A percentile compares a stretch with the other conserved stretches of the same genome.
phyloP scores from a whole-genome alignment of 2,797 vertebrate genomes.

The Spatula clypeata region DNA sequence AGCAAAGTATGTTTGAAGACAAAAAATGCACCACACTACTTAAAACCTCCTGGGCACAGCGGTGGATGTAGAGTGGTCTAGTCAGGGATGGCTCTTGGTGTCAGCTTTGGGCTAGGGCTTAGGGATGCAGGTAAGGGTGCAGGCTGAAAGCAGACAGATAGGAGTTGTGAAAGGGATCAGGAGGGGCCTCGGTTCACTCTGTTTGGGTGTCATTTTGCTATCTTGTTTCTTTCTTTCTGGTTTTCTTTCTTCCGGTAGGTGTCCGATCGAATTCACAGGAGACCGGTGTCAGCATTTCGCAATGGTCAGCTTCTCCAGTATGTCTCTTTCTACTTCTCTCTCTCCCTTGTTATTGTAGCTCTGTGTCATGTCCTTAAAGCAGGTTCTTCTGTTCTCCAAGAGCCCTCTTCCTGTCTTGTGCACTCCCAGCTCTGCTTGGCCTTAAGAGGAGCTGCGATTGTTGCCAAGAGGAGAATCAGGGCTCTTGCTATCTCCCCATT shows the following conservation, averaged over 20 bases:
- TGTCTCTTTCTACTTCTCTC: constrained; percentile 95
- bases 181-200: constrained; percentile 79
- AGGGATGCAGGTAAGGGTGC: constrained; percentile 87
- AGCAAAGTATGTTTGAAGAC: constrained; percentile 97
- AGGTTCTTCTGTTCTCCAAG: constrained; percentile 73
- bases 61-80: constrained; percentile 82
- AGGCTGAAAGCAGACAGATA: constrained; percentile 73
- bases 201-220: constrained; percentile 89
- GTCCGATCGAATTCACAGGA: constrained; percentile 99
- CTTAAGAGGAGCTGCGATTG: constrained; percentile 9
- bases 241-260: constrained; percentile 97
- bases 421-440: constrained; percentile 49
- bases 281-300: constrained; percentile 99
- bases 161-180: constrained; percentile 79
- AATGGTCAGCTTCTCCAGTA: constrained; percentile 99
- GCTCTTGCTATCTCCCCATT: not conserved
- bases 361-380: constrained; percentile 72
- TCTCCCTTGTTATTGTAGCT: constrained; percentile 79
- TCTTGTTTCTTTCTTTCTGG: constrained; percentile 91
- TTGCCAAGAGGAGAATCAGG: constrained; percentile 32
- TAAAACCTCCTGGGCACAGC: constrained; percentile 84
- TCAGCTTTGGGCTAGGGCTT: constrained; percentile 84
- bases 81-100: constrained; percentile 83
- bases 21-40: constrained; percentile 86
- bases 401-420: constrained; percentile 53